These are phyloP conservation scores for Labeo calbasu DNA, from an alignment of 2,797 vertebrate species.

Conservation along the genomic window DNA sequence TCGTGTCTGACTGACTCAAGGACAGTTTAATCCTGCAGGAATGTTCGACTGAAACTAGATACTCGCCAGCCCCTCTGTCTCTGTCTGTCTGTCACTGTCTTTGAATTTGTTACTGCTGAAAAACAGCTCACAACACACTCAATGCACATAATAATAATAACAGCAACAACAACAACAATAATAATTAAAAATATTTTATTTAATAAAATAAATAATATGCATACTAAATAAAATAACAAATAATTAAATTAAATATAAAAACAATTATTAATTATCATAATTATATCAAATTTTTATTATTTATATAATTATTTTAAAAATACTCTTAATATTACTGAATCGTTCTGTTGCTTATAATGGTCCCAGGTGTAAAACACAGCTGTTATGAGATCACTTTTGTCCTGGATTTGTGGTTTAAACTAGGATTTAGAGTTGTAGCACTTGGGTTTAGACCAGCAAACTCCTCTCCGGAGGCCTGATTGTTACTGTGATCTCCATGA, in stretches of 20 bases:
- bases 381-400: background rate
- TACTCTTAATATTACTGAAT: background rate
- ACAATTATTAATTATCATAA: background rate
- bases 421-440: background rate
- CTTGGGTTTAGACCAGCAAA: background rate
- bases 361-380: background rate
- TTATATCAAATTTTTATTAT: background rate
- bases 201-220: background rate
- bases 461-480: background rate
- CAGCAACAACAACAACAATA: background rate
- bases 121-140: background rate
- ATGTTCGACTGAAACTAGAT: constrained; percentile 4
- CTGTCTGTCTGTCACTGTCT: background rate
- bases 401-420: background rate
- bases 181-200: background rate
- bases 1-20: constrained; percentile 31
- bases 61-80: background rate
- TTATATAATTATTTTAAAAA: background rate
- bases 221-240: background rate
- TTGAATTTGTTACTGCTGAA: background rate
- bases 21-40: constrained; percentile 31
- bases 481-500: background rate
- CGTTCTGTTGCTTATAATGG: background rate
- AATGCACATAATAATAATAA: background rate
- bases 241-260: background rate